Base-by-base conservation (phyloP, 2,888 invertebrate species). In the Ctenicera cuprea region DNA sequence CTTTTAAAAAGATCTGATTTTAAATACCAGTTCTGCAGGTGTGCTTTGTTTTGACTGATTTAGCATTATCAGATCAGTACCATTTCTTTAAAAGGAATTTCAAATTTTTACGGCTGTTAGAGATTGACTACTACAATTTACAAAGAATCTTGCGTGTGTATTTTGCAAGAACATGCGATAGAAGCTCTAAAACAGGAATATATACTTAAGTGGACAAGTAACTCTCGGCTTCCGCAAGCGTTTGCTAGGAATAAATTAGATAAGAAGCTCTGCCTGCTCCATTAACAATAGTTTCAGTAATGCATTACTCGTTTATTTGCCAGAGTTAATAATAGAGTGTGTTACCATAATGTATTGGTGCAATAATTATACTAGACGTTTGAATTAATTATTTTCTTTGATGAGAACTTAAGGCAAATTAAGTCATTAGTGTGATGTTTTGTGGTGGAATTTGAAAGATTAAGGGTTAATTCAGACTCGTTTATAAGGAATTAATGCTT, bases 161-260 rank as follows among this genome's bases (percentile, higher is more conserved):
- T 48, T 48, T 48, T 9, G 48, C 48, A 41, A n/a, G 43, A 62
- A 62, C 7, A 14, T 26, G 30, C 62, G 45, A 62, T 43, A 41
- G 16, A 26, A 16, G 30, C 22, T 11, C 30, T 62, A 26, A n/a
- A 62, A 62, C 45, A 62, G 14, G 45, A 45, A 43, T 62, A 45
- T 45, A 14, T 62, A 62, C 62, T 62, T 62, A 62, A 12, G n/a
- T 26, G 26, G 26, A 62, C 62, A 62, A 16, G 26, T 45, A 62
- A 26, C 26, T 62, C 62, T 30, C 41, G 16, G 62, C 62, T 62
- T 62, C 62, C 62, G 62, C 43, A 45, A 62, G 30, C 20, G 30
- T 43, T 41, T 30, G 43, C 30, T 26, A 26, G 30, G 22, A 62
- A 45, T 45, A 62, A 62, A 62, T 62, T 62, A 62, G 62, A 62